Evolutionary conservation across 1,140 invertebrate species (phyloP), one percentile per base, ranked within the genome.

Genomic region (Glomeris maerens): DNA sequence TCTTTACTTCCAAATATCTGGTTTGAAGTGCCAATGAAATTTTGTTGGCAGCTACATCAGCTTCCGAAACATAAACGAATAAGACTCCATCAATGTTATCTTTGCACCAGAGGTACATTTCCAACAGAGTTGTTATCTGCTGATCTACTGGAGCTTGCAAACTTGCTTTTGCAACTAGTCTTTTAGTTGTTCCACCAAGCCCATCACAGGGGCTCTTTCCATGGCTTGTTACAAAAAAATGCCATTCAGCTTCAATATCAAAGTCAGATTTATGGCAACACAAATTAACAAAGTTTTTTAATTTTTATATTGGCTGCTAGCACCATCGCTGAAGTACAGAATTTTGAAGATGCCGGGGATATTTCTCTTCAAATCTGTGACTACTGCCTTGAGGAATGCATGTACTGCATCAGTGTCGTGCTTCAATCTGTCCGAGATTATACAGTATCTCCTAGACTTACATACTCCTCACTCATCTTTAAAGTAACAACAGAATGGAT

Each of bases 301-400:
- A 56, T 60, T 67, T 52, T 67, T 67, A 48, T 62, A 66, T 52
- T 67, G 63, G 21, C 26, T 45, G 40, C 45, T 55, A 53, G 49
- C 47, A 21, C 59, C 62, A 58, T 65, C 64, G 25, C 51, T 54
- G 49, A 65, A 62, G 48, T 61, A 61, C 48, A 59, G 41, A n/a
- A 65, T 51, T 45, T 60, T 57, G 22, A 31, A 52, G 40, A 60
- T 42, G 22, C 50, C 40, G 14, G 53, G 50, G 3, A 25, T 4
- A 4, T 25, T 46, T 4, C n/a, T 21, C 23, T 46, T 27, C 4
- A 46, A 17, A 25, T 46, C n/a, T 14, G 10, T 3, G 5, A 25
- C n/a, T 27, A 46, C 20, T 3, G 13, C 5, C 4, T 29, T 46
- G 26, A 27, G 45, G 29, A 46, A 46, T 4, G 23, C 45, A 27